Conservation (phyloP, 2,113 vertebrate species). For the Indicator indicator region DNA sequence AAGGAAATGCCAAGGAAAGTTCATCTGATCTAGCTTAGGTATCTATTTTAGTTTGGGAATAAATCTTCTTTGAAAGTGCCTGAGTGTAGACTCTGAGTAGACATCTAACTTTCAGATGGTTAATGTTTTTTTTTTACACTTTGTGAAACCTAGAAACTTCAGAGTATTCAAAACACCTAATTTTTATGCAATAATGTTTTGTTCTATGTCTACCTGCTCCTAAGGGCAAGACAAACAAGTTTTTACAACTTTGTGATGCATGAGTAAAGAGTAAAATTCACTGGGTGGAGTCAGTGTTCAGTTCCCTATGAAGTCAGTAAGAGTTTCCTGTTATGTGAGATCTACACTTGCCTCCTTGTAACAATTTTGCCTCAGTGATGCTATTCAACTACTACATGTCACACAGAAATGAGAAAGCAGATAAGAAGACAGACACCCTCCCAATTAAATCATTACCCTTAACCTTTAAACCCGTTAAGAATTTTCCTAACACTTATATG, state of each 20-base stretch:
- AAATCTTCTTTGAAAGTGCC: neutral
- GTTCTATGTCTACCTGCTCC: conserved; percentile 1
- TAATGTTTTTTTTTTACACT: neutral
- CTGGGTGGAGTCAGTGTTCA: neutral
- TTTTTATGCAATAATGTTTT: neutral
- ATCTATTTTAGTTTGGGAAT: neutral
- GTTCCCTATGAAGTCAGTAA: neutral
- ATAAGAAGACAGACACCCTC: neutral
- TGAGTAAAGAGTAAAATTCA: neutral
- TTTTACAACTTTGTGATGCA: neutral
- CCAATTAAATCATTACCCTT: neutral
- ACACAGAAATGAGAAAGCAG: neutral
- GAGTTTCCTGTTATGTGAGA: neutral
- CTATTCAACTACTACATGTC: neutral
- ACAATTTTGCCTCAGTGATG: neutral
- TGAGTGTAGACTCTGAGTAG: neutral
- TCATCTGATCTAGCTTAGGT: neutral
- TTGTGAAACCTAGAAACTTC: neutral
- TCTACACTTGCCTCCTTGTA: neutral
- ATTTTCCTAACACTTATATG: neutral
- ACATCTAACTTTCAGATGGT: neutral
- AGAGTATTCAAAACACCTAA: neutral
- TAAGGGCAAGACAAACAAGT: neutral
- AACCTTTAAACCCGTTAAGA: neutral
- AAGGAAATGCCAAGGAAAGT: neutral